Percentiles rank a stretch among this genome's conserved stretches.
Evolutionary conservation across 2,797 vertebrate species (phyloP).

Genomic region (Trachops cirrhosus): DNA sequence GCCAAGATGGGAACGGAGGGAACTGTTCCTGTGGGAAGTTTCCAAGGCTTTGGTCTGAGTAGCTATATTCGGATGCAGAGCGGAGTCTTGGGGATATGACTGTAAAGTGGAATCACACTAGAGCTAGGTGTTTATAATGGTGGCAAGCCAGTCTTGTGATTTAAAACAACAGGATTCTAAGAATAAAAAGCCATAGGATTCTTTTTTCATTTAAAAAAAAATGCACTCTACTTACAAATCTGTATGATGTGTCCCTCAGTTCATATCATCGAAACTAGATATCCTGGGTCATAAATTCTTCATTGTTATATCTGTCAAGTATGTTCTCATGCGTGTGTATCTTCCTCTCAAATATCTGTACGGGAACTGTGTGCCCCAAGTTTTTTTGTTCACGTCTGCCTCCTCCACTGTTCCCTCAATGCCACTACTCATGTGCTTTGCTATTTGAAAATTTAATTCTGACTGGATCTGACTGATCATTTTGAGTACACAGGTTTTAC

Average conservation of each 20-base stretch:
- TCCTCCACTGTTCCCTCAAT: neutral
- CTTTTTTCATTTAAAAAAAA: neutral
- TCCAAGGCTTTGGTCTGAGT: neutral
- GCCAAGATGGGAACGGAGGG: neutral
- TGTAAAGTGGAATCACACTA: conserved; percentile 8
- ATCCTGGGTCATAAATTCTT: neutral
- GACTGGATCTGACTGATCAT: neutral
- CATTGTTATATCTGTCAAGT: neutral
- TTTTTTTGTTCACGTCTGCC: neutral
- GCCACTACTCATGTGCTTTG: neutral
- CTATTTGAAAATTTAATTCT: neutral
- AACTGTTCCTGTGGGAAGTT: conserved; percentile 54
- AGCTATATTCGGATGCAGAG: conserved; percentile 10
- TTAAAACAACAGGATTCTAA: neutral
- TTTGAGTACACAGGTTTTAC: neutral
- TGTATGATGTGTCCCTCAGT: neutral
- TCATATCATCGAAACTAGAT: neutral
- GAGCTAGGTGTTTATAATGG: conserved; percentile 26
- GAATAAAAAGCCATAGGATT: neutral
- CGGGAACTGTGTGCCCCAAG: neutral
- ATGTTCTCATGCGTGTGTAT: neutral
- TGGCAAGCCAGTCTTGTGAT: conserved; percentile 17
- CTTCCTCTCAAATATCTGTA: neutral
- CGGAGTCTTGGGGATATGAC: neutral
- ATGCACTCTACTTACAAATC: neutral